phyloP scores from a whole-genome alignment of 2,113 vertebrate genomes.

The Lepisosteus osseus region DNA sequence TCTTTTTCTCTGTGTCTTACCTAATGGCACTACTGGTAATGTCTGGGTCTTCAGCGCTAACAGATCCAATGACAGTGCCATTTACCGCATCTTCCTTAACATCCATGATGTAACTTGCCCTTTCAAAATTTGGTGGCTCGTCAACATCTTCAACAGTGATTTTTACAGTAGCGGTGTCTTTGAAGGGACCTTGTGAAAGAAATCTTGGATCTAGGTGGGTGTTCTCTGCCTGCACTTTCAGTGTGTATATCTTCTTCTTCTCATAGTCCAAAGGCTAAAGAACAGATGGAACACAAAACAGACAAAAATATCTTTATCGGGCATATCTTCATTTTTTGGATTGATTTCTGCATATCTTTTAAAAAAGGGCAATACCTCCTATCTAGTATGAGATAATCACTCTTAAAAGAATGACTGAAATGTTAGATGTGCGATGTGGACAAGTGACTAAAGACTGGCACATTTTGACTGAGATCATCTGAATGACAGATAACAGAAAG shows the following conservation, averaged over 20 bases:
- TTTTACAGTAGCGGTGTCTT: conserved; percentile 80
- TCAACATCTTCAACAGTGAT: conserved; percentile 87
- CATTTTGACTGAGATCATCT: too few relatives aligned
- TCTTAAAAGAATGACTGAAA: too few relatives aligned
- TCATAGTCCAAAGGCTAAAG: conserved; percentile 85
- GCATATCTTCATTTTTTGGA: too few relatives aligned
- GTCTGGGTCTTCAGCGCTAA: conserved; percentile 86
- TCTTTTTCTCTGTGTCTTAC: conserved; percentile 59
- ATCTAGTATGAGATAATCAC: too few relatives aligned
- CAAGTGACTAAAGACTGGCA: too few relatives aligned
- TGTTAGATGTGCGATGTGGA: too few relatives aligned
- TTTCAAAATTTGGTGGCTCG: conserved; percentile 86
- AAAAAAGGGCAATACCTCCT: too few relatives aligned
- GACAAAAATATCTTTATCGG: neutral
- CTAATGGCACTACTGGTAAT: conserved; percentile 78
- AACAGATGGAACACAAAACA: neutral
- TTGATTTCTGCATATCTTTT: too few relatives aligned
- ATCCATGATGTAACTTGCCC: conserved; percentile 79
- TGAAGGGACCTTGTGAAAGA: conserved; percentile 80
- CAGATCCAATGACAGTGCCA: conserved; percentile 72
- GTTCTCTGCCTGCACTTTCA: conserved; percentile 89
- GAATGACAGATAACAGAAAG: too few relatives aligned
- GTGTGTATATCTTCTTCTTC: conserved; percentile 77
- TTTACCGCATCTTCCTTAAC: conserved; percentile 79
- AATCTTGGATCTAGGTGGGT: conserved; percentile 77